Evolutionary conservation across 2,888 invertebrate genomes (phyloP), one percentile per base, ranked within the genome.

Genomic region (Megaustenia siamemsis): DNA sequence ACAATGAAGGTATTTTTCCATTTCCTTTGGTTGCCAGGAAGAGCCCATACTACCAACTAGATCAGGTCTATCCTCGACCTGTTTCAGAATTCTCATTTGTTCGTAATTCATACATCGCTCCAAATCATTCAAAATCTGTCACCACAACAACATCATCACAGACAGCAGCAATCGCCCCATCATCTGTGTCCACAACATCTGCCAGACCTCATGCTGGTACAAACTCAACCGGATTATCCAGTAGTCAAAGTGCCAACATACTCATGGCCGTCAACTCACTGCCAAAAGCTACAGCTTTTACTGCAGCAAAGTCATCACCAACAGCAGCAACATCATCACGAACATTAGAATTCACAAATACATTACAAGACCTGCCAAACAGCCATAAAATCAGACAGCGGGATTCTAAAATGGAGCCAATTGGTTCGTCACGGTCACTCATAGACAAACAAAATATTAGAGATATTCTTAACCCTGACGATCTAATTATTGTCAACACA

Each of bases 21-120:
- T n/a, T 88, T 40, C 86, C 88, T 2, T 10, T 88, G 66, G 60
- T 86, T 6, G 69, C 86, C 18, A 76, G 84, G 8, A 82, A 76
- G 24, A 86, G 73, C 45, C 88, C 88, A 6, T 89, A 88, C 79
- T 83, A 86, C 49, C 86, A 86, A 49, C 83, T 83, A 40, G 85
- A 86, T 68, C 45, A 87, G 66, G 38, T 83, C 43, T 66, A 85
- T 81, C 32, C 86, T 85, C 43, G 85, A 85, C 24, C 84, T 86
- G 32, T 8, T 5, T 43, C 63, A 28, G 78, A 66, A 1, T 45
- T 28, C 2, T 4, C 43, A 28, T 18, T 66, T 66, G 40, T 43
- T 15, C 66, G 43, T 3, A 43, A 77, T 56, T n/a, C 60, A 12
- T 60, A 78, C 28, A 43, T 45, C 40, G 35, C 66, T 12, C 6